phyloP scores from a whole-genome alignment of 2,797 vertebrate species.

The Neosalanx taihuensis region DNA sequence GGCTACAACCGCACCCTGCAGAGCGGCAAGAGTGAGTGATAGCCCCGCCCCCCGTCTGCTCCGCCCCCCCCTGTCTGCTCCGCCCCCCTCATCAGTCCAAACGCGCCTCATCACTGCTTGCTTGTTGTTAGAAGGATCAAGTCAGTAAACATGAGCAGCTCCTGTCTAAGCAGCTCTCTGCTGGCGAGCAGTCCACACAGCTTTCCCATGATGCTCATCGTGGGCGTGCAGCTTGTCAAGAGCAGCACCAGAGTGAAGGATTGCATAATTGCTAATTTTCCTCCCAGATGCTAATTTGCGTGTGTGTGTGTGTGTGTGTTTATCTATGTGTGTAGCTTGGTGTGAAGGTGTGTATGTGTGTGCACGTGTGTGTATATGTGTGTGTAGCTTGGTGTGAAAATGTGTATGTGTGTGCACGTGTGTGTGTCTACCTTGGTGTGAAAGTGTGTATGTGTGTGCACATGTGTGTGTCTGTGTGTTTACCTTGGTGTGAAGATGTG shows the following conservation, averaged over 20 bases:
- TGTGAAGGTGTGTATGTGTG: not conserved
- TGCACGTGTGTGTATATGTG: too few relatives aligned
- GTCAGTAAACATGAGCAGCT: conserved; percentile 14
- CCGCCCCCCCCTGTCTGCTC: not conserved
- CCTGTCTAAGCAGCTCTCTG: not conserved
- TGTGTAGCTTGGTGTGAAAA: too few relatives aligned
- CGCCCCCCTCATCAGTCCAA: not conserved
- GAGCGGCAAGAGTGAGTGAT: conserved; percentile 88
- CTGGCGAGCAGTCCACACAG: not conserved
- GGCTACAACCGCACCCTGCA: conserved; percentile 94
- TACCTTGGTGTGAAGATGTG: too few relatives aligned
- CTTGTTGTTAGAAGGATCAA: conserved; percentile 34
- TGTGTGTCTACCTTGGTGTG: not conserved
- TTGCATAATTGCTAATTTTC: not conserved
- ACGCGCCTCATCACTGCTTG: conserved; percentile 23
- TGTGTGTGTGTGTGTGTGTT: too few relatives aligned
- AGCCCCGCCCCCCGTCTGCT: not conserved
- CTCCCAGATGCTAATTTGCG: too few relatives aligned
- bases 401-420: too few relatives aligned
- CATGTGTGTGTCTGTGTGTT: too few relatives aligned
- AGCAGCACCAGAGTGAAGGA: conserved; percentile 3
- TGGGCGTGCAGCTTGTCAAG: not conserved
- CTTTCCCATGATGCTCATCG: too few relatives aligned
- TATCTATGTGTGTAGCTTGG: not conserved
- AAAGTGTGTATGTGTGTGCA: not conserved